A percentile compares a stretch with the other conserved stretches of the same genome.
These are phyloP conservation scores for Menidia menidia DNA, from an alignment of 2,797 vertebrate species.

Conservation along the genomic window DNA sequence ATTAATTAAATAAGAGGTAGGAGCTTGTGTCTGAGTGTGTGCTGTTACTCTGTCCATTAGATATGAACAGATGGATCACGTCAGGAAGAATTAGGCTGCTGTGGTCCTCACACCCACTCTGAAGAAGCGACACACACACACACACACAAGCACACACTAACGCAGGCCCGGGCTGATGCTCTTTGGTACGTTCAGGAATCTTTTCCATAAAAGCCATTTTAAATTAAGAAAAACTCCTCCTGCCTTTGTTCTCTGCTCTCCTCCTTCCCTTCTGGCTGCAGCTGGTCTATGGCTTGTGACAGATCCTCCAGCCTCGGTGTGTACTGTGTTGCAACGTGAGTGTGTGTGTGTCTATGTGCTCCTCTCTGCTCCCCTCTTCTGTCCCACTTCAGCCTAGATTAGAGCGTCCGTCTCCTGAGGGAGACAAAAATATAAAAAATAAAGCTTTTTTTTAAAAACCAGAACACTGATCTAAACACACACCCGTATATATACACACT, in stretches of 20 bases:
- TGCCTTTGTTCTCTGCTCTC: slow-evolving; percentile 48
- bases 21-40: slow-evolving; percentile 44
- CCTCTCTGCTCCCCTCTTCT: slow-evolving; percentile 57
- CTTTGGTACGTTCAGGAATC: slow-evolving; percentile 21
- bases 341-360: slow-evolving; percentile 32
- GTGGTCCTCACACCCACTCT: slow-evolving; percentile 35
- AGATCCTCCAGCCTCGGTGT: slow-evolving; percentile 53
- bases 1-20: slow-evolving; percentile 70
- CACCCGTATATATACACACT: slow-evolving; percentile 24
- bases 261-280: slow-evolving; percentile 50
- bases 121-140: slow-evolving; percentile 33
- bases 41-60: slow-evolving; percentile 57
- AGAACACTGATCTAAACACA: slow-evolving; percentile 73
- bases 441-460: slow-evolving; percentile 67
- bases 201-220: slow-evolving; percentile 4
- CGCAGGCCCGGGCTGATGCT: slow-evolving; percentile 5
- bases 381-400: slow-evolving; percentile 78
- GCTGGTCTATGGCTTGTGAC: slow-evolving; percentile 69
- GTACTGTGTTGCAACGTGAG: slow-evolving; percentile 34
- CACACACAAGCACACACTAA: slow-evolving; percentile 8
- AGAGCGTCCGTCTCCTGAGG: slow-evolving; percentile 72
- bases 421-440: slow-evolving; percentile 77
- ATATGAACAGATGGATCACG: slow-evolving; percentile 69
- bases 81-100: slow-evolving; percentile 64
- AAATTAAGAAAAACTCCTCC: slow-evolving; percentile 34